phyloP scores from a whole-genome alignment of 2,113 vertebrate genomes.

The Menura novaehollandiae region DNA sequence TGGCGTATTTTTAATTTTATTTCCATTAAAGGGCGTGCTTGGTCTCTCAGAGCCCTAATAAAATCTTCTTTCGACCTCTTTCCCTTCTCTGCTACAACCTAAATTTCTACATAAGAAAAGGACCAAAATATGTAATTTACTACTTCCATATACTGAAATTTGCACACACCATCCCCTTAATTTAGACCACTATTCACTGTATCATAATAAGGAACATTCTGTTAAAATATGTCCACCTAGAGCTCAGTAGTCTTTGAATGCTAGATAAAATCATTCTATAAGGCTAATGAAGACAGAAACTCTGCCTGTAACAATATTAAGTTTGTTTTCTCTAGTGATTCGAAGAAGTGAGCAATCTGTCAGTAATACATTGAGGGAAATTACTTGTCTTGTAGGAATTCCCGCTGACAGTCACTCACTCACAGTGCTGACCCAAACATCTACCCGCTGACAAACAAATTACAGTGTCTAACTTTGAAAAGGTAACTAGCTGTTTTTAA shows the following conservation, averaged over 20 bases:
- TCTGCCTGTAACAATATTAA: constrained; percentile 87
- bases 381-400: constrained; percentile 89
- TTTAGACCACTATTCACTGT: constrained; percentile 60
- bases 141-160: constrained; percentile 33
- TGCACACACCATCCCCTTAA: constrained; percentile 57
- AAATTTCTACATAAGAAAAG: constrained; percentile 41
- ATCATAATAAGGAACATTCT: constrained; percentile 63
- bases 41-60: constrained; percentile 55
- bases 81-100: background rate
- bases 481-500: constrained; percentile 83
- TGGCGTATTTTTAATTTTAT: constrained; percentile 68
- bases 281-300: constrained; percentile 97
- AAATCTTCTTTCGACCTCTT: constrained; percentile 28
- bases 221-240: constrained; percentile 72
- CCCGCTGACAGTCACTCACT: constrained; percentile 87
- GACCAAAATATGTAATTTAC: constrained; percentile 53
- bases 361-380: constrained; percentile 93
- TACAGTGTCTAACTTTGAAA: constrained; percentile 84
- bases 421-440: constrained; percentile 81
- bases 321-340: constrained; percentile 89
- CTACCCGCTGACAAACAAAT: constrained; percentile 95
- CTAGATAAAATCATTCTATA: constrained; percentile 81
- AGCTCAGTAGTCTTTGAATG: constrained; percentile 71
- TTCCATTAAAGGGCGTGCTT: constrained; percentile 56
- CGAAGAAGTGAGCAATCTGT: constrained; percentile 94